Evolutionary conservation across 2,797 vertebrate genomes (phyloP).

Genomic region (Ceryle rudis): DNA sequence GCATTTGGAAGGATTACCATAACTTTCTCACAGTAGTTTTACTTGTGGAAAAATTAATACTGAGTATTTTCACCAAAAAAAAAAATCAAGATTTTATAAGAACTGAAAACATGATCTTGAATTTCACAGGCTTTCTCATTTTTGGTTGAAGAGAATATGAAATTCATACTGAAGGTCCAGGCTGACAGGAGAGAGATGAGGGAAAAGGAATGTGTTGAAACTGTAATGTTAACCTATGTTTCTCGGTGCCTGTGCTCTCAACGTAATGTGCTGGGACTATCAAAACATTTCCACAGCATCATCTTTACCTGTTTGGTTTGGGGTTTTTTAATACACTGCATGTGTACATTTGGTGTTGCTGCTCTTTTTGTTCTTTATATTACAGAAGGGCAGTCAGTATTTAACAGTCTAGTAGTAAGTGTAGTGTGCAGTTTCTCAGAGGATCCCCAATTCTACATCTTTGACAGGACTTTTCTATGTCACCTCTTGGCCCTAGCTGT

Average conservation of each 20-base stretch:
- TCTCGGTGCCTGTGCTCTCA: neutral
- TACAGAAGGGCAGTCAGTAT: neutral
- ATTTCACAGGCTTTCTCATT: slow-evolving; percentile 21
- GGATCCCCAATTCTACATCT: neutral
- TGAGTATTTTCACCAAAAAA: slow-evolving; percentile 21
- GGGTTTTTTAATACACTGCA: neutral
- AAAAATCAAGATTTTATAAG: slow-evolving; percentile 22
- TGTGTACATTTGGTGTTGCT: neutral
- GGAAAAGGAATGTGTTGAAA: neutral
- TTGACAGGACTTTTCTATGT: neutral
- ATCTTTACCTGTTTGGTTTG: neutral
- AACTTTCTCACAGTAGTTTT: slow-evolving; percentile 43
- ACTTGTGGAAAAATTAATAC: slow-evolving; percentile 56
- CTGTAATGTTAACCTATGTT: neutral
- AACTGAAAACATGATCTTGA: slow-evolving; percentile 21
- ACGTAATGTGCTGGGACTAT: neutral
- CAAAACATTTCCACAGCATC: neutral
- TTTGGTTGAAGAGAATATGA: neutral
- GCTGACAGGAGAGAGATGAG: neutral
- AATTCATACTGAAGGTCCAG: neutral
- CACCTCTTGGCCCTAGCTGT: neutral
- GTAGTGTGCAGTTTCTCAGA: neutral
- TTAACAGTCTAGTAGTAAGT: neutral
- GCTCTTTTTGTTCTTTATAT: neutral
- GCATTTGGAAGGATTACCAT: slow-evolving; percentile 46